phyloP scores from a whole-genome alignment of 2,888 invertebrate genomes.

The Luffia ferchaultella region DNA sequence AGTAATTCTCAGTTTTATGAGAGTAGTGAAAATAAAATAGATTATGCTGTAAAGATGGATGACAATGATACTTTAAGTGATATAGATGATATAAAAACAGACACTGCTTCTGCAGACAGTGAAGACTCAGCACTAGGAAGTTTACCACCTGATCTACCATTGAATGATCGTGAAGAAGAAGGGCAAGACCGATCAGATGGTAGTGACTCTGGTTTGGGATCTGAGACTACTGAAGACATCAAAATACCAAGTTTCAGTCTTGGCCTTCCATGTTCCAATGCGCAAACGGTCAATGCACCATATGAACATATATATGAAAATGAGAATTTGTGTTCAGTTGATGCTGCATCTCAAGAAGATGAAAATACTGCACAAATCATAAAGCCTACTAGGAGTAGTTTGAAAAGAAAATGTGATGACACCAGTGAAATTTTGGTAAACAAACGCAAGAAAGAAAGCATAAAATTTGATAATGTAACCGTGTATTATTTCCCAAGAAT shows the following conservation, averaged over 20 bases:
- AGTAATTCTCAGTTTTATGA: constrained; percentile 60
- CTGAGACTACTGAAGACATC: constrained; percentile 73
- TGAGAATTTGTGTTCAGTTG: constrained; percentile 8
- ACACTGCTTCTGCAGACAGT: constrained; percentile 62
- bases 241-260: constrained; percentile 43
- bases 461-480: constrained; percentile 90
- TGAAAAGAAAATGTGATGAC: constrained; percentile 69
- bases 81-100: constrained; percentile 60
- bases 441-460: constrained; percentile 79
- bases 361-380: constrained; percentile 21
- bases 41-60: constrained; percentile 58
- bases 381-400: constrained; percentile 62
- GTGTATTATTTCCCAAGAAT: constrained; percentile 95
- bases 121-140: constrained; percentile 72
- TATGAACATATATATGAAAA: constrained; percentile 19
- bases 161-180: constrained; percentile 64
- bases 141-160: constrained; percentile 53
- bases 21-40: constrained; percentile 57
- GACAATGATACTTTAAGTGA: constrained; percentile 61
- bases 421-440: constrained; percentile 48
- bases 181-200: constrained; percentile 78
- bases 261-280: constrained; percentile 30
- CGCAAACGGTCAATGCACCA: constrained; percentile 14
- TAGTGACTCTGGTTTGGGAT: constrained; percentile 85
- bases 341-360: constrained; percentile 4